Evolutionary conservation across 2,888 invertebrate species (phyloP).

Genomic region (Phyllotreta cruciferae): DNA sequence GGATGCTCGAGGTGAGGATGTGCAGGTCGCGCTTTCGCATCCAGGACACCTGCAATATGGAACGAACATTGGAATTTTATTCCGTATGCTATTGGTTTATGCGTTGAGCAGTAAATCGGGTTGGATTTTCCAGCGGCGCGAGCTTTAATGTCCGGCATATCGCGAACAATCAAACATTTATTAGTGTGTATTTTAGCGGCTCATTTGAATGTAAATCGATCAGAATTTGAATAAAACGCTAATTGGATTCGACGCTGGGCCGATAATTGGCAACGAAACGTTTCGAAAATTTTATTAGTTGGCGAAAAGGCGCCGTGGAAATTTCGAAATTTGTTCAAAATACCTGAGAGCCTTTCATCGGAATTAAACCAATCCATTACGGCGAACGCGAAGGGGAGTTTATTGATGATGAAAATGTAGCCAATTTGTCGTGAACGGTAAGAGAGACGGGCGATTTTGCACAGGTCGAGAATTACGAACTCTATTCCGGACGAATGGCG

Average conservation of each 20-base stretch:
- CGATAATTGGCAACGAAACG: neutral
- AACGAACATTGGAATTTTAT: no score
- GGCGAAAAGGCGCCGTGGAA: no score
- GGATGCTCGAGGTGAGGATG: conserved; percentile 83
- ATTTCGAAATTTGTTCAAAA: conserved; percentile 1
- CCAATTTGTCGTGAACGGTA: neutral
- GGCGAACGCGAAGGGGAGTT: neutral
- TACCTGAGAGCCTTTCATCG: neutral
- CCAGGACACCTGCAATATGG: conserved; percentile 85
- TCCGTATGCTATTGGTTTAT: no score
- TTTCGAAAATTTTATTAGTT: neutral
- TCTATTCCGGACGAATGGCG: no score
- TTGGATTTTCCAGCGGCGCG: neutral
- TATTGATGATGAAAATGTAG: conserved; percentile 11
- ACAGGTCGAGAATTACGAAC: no score
- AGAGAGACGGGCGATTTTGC: no score
- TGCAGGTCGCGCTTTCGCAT: conserved; percentile 83
- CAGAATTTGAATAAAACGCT: conserved; percentile 14
- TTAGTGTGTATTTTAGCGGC: conserved; percentile 13
- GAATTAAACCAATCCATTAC: conserved; percentile 14
- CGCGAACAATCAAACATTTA: conserved; percentile 17
- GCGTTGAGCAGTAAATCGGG: no score
- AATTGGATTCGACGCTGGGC: neutral
- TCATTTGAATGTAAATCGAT: conserved; percentile 14
- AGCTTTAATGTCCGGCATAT: neutral